Base-by-base conservation (phyloP, 2,797 vertebrate species). In the Halcyon badia region DNA sequence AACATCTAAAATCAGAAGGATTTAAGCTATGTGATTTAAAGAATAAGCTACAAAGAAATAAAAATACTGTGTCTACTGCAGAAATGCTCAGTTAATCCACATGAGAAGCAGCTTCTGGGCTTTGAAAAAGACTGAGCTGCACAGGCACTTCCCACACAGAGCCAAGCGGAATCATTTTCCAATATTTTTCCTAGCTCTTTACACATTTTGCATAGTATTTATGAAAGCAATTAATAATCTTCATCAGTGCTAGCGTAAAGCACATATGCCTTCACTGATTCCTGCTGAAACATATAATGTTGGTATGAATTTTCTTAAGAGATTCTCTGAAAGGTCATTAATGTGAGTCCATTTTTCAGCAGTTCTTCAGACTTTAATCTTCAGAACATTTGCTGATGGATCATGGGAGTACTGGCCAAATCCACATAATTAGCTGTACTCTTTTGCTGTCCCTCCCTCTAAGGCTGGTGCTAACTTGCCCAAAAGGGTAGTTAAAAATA, bases 131-230 rank as follows among this genome's bases (percentile, higher is more conserved):
- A 28, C 46, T 79, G 35, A 66, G 37, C n/a, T 73, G 42, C 51
- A 69, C 54, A 49, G 66, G 41, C 24, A 0, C 30, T 58, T 94
- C 11, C 5, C 26, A 54, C 35, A 13, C 70, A 30, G 58, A 84
- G 66, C 76, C 80, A 89, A 79, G 56, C 5, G 14, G 44, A 70
- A 31, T 41, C 30, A 51, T 62, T 92, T 90, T 82, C 73, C 85
- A 82, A 3, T 93, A 72, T 91, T 95, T 94, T 95, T 88, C 72
- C 73, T 97, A 80, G 69, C 91, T 95, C 70, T 89, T 89, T 30
- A 81, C 31, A 22, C 9, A 15, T 75, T 92, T 87, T 88, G 41
- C 39, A 26, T 61, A 54, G 69, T 76, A 77, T 81, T 83, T 73
- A 24, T 93, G 80, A 93, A 84, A 86, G 61, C 48, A 75, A 41